phyloP scores from a whole-genome alignment of 1,140 invertebrate species.

The Eciton burchellii region DNA sequence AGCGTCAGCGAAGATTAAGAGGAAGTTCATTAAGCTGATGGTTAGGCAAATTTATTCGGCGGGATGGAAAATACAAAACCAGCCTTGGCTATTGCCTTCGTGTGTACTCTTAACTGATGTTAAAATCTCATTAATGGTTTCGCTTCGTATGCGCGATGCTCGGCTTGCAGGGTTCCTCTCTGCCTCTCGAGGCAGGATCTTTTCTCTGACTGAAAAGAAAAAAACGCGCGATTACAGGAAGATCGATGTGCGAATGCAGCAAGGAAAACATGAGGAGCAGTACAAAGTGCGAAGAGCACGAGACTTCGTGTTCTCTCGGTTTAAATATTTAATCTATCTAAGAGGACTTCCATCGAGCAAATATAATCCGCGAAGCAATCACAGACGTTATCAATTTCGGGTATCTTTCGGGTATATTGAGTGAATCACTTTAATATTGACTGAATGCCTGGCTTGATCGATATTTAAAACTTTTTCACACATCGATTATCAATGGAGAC shows the following conservation, averaged over 20 bases:
- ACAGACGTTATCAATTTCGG: neutral
- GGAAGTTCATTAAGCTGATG: neutral
- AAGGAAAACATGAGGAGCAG: neutral
- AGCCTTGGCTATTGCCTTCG: constrained; percentile 19
- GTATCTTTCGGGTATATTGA: too few relatives aligned
- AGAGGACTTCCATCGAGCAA: too few relatives aligned
- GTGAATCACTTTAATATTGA: neutral
- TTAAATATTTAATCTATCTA: constrained; percentile 29
- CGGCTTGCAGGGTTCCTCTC: constrained; percentile 7
- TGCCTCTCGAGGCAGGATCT: constrained; percentile 12
- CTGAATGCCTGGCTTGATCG: neutral
- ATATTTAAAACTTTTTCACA: constrained; percentile 3
- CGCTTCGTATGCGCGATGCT: constrained; percentile 40
- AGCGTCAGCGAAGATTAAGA: neutral
- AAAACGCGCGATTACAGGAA: constrained; percentile 48
- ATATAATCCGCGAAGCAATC: neutral
- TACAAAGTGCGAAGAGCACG: too few relatives aligned
- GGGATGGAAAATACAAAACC: neutral
- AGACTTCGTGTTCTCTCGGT: neutral
- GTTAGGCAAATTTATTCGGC: neutral
- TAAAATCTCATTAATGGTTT: constrained; percentile 59
- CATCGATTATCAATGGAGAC: neutral
- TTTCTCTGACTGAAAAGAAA: constrained; percentile 61
- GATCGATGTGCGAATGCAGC: constrained; percentile 17
- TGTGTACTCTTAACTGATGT: constrained; percentile 44